Evolutionary conservation across 2,888 invertebrate genomes (phyloP), one percentile per base, ranked within the genome.

Genomic region (Ophion ellenae): DNA sequence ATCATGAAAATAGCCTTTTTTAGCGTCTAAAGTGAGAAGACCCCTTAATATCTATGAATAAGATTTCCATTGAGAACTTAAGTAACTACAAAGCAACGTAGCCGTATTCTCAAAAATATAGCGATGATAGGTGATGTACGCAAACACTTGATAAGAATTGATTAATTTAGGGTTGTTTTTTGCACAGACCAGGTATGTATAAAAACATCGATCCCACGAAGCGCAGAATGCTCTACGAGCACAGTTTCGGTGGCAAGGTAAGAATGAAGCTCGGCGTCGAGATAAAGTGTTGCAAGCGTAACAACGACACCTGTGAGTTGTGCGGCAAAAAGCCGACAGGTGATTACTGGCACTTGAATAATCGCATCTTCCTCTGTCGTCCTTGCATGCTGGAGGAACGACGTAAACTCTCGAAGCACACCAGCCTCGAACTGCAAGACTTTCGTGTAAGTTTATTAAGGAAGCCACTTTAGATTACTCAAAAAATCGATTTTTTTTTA

Each of bases 291-390:
- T 92, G 94, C 74, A 90, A 93, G 14, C 90, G 89, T 76, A 94
- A 94, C 64, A 86, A 79, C 17, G 94, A 95, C 86, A 82, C 88
- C 47, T 95, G 95, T 85, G 90, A 91, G 63, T 91, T 94, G 86
- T 95, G 95, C 86, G 90, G 91, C 2, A 88, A 90, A 86, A 89
- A 92, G 63, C 94, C 95, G 67, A 80, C 89, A 17, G 94, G 95
- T 0, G 95, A 95, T 91, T 95, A 95, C 87, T 95, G 95, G 95
- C 95, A 95, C 64, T 87, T 88, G 45, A 90, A 91, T 59, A 90
- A 93, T 86, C 89, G 89, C 85, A 88, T 90, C 32, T 95, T 94
- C 86, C 90, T 95, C 61, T 95, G 95, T 81, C 93, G 94, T 81
- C 80, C 88, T 14, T 95, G 95, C 85, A 95, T 94, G 94, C 86